Evolutionary conservation across 2,797 vertebrate species (phyloP), one percentile per base, ranked within the genome.

Genomic region (Lagodon rhomboides): DNA sequence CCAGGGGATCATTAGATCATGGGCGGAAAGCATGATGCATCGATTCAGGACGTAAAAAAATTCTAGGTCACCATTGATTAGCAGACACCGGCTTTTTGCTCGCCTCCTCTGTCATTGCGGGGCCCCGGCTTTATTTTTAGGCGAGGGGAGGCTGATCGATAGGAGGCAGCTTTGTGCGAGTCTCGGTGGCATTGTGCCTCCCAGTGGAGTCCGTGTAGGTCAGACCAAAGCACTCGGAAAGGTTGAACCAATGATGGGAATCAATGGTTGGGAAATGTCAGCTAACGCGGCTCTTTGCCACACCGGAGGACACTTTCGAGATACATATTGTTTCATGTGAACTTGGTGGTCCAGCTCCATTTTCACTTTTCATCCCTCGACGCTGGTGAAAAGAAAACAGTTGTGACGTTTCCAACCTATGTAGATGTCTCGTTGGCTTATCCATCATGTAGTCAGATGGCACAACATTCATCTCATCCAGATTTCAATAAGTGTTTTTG

Each of bases 241-340:
- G 92, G 92, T 93, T 88, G 90, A 87, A 76, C 71, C 87, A 72
- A 89, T 92, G 90, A 92, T 91, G 85, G 90, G 83, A 91, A 93
- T 94, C 93, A 90, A 88, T 93, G 87, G 73, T 67, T 85, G 83
- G 80, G 89, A 93, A 94, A 94, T 93, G 92, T 94, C 92, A 92
- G 49, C 89, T 82, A 90, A 85, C 79, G 60, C 60, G 77, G 62
- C 83, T 89, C 84, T 87, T 92, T 90, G 81, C 82, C 51, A 65
- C 83, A 8, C 4, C 3, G 70, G 68, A 80, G 79, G 85, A 80
- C 53, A 68, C 80, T 74, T 68, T 82, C 55, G 64, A 70, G 66
- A 67, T 67, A 23, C 81, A 71, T 38, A 38, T 73, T 75, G 77
- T 85, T 82, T 84, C 69, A 62, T 59, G 75, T 80, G 78, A 69